phyloP scores from a whole-genome alignment of 2,797 vertebrate genomes.

The Mormyrops attenuatus region DNA sequence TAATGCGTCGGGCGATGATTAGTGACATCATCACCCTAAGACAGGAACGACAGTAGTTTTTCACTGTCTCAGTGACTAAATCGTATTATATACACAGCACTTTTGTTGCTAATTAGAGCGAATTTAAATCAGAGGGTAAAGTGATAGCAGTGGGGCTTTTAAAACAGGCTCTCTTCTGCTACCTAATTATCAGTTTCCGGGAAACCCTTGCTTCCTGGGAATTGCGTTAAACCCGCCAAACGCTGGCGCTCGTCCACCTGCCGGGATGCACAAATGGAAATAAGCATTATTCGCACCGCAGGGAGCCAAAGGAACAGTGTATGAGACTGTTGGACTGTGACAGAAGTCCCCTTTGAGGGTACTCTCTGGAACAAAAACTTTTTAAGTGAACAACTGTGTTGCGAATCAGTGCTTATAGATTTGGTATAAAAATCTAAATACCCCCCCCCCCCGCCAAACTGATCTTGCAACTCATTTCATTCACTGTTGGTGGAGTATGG shows the following conservation, averaged over 20 bases:
- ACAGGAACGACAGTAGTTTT: not conserved
- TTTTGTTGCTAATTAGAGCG: slow-evolving; percentile 4
- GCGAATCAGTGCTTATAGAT: not conserved
- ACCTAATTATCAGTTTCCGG: slow-evolving; percentile 4
- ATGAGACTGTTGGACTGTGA: not conserved
- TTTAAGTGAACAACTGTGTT: not conserved
- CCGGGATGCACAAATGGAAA: not conserved
- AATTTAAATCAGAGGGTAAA: not conserved
- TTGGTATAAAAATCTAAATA: not conserved
- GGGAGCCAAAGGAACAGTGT: not conserved
- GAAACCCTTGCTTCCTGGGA: slow-evolving; percentile 1
- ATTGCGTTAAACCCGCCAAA: not conserved
- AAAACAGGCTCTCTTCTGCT: not conserved
- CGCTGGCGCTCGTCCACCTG: not conserved
- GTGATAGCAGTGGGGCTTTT: slow-evolving; percentile 1
- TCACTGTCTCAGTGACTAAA: not conserved
- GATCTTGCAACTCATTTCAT: not conserved
- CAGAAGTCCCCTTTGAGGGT: not conserved
- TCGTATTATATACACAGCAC: not conserved
- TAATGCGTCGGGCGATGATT: not conserved
- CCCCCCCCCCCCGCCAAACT: not conserved
- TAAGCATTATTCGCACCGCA: not conserved
- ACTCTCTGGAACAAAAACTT: not conserved
- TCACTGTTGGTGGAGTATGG: not conserved
- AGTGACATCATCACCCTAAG: not conserved